phyloP scores from a whole-genome alignment of 1,140 invertebrate genomes.

The Aphis craccivora region DNA sequence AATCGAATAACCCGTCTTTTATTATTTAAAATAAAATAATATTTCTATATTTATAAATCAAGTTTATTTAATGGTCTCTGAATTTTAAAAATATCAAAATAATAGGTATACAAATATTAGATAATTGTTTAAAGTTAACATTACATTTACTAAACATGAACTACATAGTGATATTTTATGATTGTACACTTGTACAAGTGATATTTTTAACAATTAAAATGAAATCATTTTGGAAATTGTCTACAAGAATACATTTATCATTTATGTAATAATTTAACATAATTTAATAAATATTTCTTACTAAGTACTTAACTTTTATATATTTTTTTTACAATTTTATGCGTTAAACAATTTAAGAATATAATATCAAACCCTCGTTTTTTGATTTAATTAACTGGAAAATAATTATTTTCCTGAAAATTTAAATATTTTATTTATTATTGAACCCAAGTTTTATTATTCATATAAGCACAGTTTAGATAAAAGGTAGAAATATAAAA shows the following conservation, averaged over 20 bases:
- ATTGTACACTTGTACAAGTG: background rate
- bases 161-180: too few species aligned
- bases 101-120: too few species aligned
- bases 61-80: too few species aligned
- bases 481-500: background rate
- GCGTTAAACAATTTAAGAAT: background rate
- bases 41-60: too few species aligned
- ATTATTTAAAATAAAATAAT: too few species aligned
- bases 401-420: background rate
- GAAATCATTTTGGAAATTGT: background rate
- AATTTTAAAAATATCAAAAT: too few species aligned
- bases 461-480: background rate
- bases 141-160: background rate
- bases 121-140: too few species aligned
- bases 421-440: background rate
- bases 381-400: conserved; percentile 2
- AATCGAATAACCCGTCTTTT: too few species aligned
- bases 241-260: background rate
- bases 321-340: background rate
- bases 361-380: background rate
- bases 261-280: too few species aligned
- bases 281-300: background rate
- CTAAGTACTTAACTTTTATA: background rate
- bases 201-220: background rate
- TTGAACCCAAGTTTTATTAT: background rate